phyloP scores from a whole-genome alignment of 2,888 invertebrate genomes.

The Linnaemya vulpina region DNA sequence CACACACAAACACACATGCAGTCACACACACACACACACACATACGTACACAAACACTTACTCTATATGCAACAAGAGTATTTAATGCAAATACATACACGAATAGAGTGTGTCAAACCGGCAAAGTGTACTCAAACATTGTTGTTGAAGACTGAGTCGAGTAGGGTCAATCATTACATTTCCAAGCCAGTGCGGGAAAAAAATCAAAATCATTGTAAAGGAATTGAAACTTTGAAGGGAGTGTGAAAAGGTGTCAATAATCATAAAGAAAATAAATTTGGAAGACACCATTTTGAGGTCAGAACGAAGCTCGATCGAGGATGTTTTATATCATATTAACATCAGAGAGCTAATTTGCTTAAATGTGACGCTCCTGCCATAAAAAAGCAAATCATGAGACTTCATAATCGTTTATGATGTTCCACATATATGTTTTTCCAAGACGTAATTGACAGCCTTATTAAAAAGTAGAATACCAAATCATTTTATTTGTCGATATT shows the following conservation, averaged over 20 bases:
- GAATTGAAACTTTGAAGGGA: conserved; percentile 3
- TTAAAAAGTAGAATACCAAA: too few relatives aligned
- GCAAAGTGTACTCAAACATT: conserved; percentile 42
- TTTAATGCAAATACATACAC: conserved; percentile 48
- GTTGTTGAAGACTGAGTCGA: conserved; percentile 37
- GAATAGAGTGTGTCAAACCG: conserved; percentile 24
- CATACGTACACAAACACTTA: background rate
- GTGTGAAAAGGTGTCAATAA: background rate
- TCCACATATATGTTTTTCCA: too few relatives aligned
- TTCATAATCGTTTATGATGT: too few relatives aligned
- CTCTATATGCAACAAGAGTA: conserved; percentile 41
- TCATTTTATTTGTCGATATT: too few relatives aligned
- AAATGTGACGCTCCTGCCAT: too few relatives aligned
- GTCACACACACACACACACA: conserved; percentile 13
- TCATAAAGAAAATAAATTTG: background rate
- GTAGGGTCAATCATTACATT: conserved; percentile 59
- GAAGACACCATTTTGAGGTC: too few relatives aligned
- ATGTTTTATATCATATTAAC: too few relatives aligned
- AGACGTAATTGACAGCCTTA: too few relatives aligned
- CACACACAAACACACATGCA: background rate
- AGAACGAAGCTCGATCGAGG: too few relatives aligned
- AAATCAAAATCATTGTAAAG: conserved; percentile 21
- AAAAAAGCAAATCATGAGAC: too few relatives aligned
- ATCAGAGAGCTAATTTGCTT: too few relatives aligned
- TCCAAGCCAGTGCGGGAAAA: conserved; percentile 27